Percentiles rank a stretch among this genome's conserved stretches.
phyloP scores from a whole-genome alignment of 2,797 vertebrate genomes.

The Ctenosaura bakeri region DNA sequence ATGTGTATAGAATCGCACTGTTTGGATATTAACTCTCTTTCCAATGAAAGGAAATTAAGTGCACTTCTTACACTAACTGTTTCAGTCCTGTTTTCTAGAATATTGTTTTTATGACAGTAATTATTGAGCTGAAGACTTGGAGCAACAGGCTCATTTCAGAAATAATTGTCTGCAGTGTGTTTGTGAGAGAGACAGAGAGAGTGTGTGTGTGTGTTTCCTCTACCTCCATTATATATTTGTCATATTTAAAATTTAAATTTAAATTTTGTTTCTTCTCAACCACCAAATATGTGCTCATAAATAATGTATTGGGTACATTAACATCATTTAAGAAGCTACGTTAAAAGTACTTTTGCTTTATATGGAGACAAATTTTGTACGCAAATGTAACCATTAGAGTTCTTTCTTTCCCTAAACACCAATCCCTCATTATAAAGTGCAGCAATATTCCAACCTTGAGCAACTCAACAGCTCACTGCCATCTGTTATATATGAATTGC shows the following conservation, averaged over 20 bases:
- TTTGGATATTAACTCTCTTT: not conserved
- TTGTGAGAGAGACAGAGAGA: too few relatives aligned
- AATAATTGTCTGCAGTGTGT: not conserved
- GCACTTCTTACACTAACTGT: not conserved
- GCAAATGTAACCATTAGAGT: slow-evolving; percentile 4
- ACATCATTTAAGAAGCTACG: slow-evolving; percentile 25
- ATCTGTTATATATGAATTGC: slow-evolving; percentile 46
- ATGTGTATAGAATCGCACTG: not conserved
- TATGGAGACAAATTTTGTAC: slow-evolving; percentile 27
- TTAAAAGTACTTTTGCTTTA: slow-evolving; percentile 31
- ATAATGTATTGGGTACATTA: slow-evolving; percentile 31
- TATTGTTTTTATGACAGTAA: not conserved
- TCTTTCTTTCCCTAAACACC: slow-evolving; percentile 29
- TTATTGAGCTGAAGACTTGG: not conserved
- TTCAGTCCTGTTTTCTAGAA: not conserved
- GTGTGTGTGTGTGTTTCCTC: not conserved
- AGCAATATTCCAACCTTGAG: slow-evolving; percentile 39
- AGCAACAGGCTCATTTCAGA: not conserved
- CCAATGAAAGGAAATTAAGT: not conserved
- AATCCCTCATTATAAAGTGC: slow-evolving; percentile 22
- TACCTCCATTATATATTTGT: not conserved
- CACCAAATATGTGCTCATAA: slow-evolving; percentile 9
- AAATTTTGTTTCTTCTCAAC: not conserved
- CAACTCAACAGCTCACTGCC: slow-evolving; percentile 44
- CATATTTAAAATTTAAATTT: slow-evolving; percentile 23